These are phyloP conservation scores for Synanthedon vespiformis DNA, from an alignment of 2,888 invertebrate species.

Conservation along the genomic window DNA sequence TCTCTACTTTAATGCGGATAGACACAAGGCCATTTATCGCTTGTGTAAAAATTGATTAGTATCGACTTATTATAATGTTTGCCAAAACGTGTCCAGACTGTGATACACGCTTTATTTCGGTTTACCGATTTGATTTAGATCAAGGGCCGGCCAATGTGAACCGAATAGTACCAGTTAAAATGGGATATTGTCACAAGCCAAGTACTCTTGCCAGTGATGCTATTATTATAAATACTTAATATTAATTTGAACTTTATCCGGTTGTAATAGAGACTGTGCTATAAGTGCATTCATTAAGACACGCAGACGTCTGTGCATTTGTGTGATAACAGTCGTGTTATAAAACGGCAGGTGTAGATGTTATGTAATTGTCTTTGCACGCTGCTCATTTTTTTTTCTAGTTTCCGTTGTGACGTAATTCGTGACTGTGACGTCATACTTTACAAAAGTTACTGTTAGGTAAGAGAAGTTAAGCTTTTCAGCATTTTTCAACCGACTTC, in stretches of 20 bases:
- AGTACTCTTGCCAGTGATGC: slow-evolving; percentile 50
- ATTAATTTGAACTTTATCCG: slow-evolving; percentile 28
- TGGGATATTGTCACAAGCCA: slow-evolving; percentile 55
- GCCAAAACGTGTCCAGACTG: background rate
- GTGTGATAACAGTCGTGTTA: slow-evolving; percentile 3
- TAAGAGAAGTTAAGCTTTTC: no score
- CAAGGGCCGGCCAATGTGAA: slow-evolving; percentile 45
- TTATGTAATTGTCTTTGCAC: slow-evolving; percentile 2
- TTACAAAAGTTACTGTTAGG: background rate
- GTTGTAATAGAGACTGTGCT: background rate
- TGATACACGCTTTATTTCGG: background rate
- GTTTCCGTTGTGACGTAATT: slow-evolving; percentile 12
- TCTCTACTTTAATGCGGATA: no score
- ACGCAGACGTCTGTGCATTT: slow-evolving; percentile 1
- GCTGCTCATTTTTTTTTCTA: slow-evolving; percentile 4
- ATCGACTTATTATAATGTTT: background rate
- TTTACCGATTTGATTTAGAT: slow-evolving; percentile 32
- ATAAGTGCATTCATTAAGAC: slow-evolving; percentile 3
- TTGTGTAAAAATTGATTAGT: no score
- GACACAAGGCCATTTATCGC: no score
- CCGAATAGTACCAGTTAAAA: slow-evolving; percentile 39
- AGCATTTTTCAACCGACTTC: no score
- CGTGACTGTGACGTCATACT: slow-evolving; percentile 8
- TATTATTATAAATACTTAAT: slow-evolving; percentile 43
- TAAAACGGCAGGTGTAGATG: slow-evolving; percentile 1